Conservation (phyloP, 2,797 vertebrate species). For the Acipenser ruthenus region DNA sequence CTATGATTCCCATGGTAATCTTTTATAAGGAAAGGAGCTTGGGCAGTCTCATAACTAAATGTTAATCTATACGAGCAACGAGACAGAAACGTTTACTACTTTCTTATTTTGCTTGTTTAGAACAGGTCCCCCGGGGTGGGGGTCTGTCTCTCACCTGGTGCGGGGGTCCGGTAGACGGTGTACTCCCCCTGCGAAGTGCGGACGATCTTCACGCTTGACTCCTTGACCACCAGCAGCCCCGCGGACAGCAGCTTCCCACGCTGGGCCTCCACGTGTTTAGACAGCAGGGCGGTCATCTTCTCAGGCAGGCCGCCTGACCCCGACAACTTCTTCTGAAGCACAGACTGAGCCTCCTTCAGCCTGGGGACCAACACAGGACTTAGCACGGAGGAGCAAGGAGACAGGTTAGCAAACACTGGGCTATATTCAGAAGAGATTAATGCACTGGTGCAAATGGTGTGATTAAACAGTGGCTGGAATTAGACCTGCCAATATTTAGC, state of each 20-base stretch:
- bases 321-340: conserved; percentile 49
- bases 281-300: conserved; percentile 52
- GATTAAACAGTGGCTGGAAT: too few relatives aligned
- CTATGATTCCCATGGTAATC: too few relatives aligned
- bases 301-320: conserved; percentile 35
- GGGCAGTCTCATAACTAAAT: too few relatives aligned
- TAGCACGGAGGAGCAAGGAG: not conserved
- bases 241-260: conserved; percentile 30
- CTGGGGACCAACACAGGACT: conserved; percentile 26
- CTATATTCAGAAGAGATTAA: not conserved
- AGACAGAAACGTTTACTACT: too few relatives aligned
- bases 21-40: too few relatives aligned
- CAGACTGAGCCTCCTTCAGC: conserved; percentile 48
- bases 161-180: conserved; percentile 26
- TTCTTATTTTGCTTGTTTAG: too few relatives aligned
- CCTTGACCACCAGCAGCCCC: conserved; percentile 6
- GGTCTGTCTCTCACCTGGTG: conserved; percentile 32
- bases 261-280: conserved; percentile 56
- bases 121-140: not conserved
- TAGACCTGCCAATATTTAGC: too few relatives aligned
- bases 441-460: not conserved
- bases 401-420: conserved; percentile 4
- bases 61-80: too few relatives aligned
- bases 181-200: conserved; percentile 46
- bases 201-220: conserved; percentile 35